Conservation (phyloP, 2,113 vertebrate genomes). For the Recurvirostra avosetta region DNA sequence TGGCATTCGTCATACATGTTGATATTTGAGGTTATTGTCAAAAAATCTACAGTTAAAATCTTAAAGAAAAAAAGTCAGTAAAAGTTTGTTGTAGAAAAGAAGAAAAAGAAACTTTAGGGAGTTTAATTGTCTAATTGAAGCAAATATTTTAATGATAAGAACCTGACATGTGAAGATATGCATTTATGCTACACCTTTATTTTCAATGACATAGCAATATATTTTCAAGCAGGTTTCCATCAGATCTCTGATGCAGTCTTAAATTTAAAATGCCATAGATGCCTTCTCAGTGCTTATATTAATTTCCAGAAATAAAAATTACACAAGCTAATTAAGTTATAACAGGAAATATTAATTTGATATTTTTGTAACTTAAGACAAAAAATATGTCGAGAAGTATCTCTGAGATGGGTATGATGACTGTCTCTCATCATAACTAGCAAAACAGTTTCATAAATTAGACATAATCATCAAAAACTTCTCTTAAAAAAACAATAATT, state of each 20-base stretch:
- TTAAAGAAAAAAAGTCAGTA: neutral
- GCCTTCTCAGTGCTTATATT: neutral
- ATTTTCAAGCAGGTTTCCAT: neutral
- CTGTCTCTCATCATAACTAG: neutral
- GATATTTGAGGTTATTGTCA: neutral
- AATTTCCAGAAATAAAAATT: neutral
- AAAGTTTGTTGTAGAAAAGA: neutral
- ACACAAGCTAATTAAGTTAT: neutral
- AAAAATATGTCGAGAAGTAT: neutral
- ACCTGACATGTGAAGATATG: neutral
- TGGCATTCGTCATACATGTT: neutral
- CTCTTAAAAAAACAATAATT: neutral
- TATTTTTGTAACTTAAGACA: neutral
- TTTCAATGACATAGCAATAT: neutral
- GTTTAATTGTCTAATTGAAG: neutral
- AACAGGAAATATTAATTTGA: neutral
- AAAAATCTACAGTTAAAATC: neutral
- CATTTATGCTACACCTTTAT: neutral
- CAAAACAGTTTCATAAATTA: neutral
- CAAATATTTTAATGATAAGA: neutral
- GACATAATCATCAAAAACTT: neutral
- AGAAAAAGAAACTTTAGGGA: neutral
- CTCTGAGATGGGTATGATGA: neutral
- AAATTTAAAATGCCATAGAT: neutral
- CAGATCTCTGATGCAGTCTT: neutral